phyloP scores from a whole-genome alignment of 2,797 vertebrate species.

The Heterohyrax brucei region DNA sequence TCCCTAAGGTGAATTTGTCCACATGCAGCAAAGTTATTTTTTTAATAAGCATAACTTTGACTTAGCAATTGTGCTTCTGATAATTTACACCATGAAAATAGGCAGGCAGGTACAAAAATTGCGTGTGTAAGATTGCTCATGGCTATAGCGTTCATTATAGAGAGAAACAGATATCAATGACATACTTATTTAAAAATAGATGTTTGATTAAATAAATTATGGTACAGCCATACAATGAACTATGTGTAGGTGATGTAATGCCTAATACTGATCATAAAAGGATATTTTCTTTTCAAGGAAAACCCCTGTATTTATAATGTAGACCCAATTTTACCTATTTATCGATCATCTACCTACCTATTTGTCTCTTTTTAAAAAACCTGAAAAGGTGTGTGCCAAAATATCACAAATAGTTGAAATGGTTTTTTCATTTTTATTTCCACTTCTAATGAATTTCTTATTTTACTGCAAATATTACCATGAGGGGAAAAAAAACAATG shows the following conservation, averaged over 20 bases:
- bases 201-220: conserved; percentile 40
- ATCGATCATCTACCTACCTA: neutral
- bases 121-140: neutral
- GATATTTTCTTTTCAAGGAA: conserved; percentile 13
- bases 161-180: neutral
- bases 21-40: neutral
- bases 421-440: conserved; percentile 28
- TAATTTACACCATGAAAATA: conserved; percentile 62
- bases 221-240: neutral
- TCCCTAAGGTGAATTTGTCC: conserved; percentile 21
- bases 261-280: neutral
- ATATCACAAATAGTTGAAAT: conserved; percentile 6
- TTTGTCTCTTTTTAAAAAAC: neutral
- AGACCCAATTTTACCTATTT: neutral
- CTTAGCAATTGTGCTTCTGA: neutral
- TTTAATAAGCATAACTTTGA: neutral
- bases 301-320: neutral
- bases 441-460: neutral
- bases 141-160: neutral
- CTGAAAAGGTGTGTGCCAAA: neutral
- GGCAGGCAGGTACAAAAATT: neutral
- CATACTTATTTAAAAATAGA: neutral
- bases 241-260: neutral
- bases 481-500: neutral
- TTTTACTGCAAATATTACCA: conserved; percentile 11